phyloP scores from a whole-genome alignment of 2,113 vertebrate genomes.

The Herpetotheres cachinnans region DNA sequence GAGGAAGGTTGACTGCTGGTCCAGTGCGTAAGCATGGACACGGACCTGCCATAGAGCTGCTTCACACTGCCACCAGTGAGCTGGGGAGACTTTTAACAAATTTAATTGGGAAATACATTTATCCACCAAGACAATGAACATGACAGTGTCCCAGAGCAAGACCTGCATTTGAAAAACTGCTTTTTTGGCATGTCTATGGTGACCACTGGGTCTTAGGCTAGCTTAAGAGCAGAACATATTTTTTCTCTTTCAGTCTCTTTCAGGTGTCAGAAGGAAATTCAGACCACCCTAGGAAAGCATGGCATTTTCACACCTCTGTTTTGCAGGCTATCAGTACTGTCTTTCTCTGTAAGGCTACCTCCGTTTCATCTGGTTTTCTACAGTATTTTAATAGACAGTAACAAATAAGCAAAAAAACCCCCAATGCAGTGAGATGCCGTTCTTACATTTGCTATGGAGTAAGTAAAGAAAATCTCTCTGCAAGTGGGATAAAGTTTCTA shows the following conservation, averaged over 20 bases:
- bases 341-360: background rate
- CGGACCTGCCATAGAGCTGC: background rate
- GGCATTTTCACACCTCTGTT: background rate
- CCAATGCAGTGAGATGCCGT: background rate
- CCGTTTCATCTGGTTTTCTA: background rate
- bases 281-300: background rate
- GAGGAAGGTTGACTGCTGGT: background rate
- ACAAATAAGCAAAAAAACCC: fast-evolving
- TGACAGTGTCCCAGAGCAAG: background rate
- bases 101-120: background rate
- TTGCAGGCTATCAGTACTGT: background rate
- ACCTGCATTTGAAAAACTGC: background rate
- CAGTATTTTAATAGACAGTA: background rate
- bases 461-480: background rate
- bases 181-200: background rate
- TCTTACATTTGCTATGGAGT: background rate
- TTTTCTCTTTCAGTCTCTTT: background rate
- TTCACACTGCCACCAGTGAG: background rate
- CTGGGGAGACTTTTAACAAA: background rate
- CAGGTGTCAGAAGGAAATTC: background rate
- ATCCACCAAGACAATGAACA: background rate
- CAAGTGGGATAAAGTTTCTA: background rate
- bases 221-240: background rate
- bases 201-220: background rate
- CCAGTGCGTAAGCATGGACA: background rate